phyloP scores from a whole-genome alignment of 2,797 vertebrate species.

The Salmo trutta region DNA sequence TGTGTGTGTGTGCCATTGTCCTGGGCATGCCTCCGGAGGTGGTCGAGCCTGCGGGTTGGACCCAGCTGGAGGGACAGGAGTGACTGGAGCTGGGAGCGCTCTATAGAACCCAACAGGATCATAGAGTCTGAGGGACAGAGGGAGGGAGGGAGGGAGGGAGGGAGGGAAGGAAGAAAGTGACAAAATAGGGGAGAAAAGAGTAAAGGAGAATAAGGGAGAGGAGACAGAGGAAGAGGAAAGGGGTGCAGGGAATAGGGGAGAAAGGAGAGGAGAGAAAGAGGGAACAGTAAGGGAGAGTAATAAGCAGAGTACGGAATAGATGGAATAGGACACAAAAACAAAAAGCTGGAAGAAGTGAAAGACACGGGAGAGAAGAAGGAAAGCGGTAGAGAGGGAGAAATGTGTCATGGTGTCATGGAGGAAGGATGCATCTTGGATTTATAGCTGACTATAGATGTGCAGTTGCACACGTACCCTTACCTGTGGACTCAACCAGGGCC shows the following conservation, averaged over 20 bases:
- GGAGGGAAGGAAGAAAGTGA: background rate
- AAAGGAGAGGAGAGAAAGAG: background rate
- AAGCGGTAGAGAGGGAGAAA: slow-evolving; percentile 14
- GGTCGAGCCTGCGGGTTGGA: slow-evolving; percentile 77
- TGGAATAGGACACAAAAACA: background rate
- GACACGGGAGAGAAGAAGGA: background rate
- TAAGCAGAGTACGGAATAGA: background rate
- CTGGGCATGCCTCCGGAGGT: slow-evolving; percentile 75
- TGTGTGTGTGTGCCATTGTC: slow-evolving; percentile 73
- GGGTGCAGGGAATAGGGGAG: background rate
- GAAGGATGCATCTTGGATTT: slow-evolving; percentile 8
- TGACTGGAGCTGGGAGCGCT: slow-evolving; percentile 88
- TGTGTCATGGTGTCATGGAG: slow-evolving; percentile 8
- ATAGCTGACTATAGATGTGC: background rate
- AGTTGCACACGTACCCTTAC: slow-evolving; percentile 64
- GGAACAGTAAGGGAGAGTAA: background rate
- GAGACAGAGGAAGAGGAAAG: background rate
- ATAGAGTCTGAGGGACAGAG: slow-evolving; percentile 84
- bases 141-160: slow-evolving; percentile 11
- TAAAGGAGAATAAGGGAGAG: background rate
- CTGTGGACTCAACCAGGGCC: slow-evolving; percentile 91
- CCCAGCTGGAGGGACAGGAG: slow-evolving; percentile 87
- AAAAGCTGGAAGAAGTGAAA: background rate
- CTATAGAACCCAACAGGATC: slow-evolving; percentile 97
- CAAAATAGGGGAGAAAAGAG: background rate